Base-by-base conservation (phyloP, 2,888 invertebrate genomes). In the Athalia rosae region DNA sequence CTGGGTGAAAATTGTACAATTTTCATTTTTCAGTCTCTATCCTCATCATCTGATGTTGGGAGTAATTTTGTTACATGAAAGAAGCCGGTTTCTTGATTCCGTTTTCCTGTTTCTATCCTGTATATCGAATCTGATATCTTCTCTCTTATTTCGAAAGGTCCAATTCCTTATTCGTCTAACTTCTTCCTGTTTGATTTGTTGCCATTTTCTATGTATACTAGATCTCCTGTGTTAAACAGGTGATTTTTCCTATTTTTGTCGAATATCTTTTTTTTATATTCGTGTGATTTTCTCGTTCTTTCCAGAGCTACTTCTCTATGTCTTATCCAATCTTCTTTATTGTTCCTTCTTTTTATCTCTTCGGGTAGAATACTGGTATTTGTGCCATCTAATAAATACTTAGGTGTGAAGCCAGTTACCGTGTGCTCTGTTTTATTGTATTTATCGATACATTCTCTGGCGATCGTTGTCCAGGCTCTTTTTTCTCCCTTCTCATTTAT, bases 341-440 rank as follows among this genome's bases (percentile, higher is more conserved):
- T 64, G 3, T 64, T 45, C 1, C 11, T 2, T 64, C 13, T 11
- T 64, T 8, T 64, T 64, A 64, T 3, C 82, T 82, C 28, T 79
- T 79, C 79, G 80, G 85, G 85, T 76, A 84, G 50, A 48, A 85
- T 80, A 3, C 56, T 69, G 11, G 81, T 79, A 80, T 83, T 67
- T 79, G 77, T 81, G 5, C 86, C 85, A 53, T 86, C 50, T 50
- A 86, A 73, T 45, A 86, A 62, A 73, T 86, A 85, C 59, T 41
- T 82, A 74, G 84, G 84, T 1, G 86, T n/a, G 79, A 79, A 87
- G 0, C 83, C 83, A 13, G 85, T 86, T 0, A 86, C 81, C n/a
- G 84, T 76, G 59, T 86, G 85, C 43, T 81, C 79, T 3, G 86
- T 86, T 62, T 85, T 79, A 77, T 86, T 87, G 74, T 86, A 85